Percentiles rank a stretch among this genome's conserved stretches.
phyloP scores from a whole-genome alignment of 1,140 invertebrate species.

The Paramacrobiotus metropolitanus region DNA sequence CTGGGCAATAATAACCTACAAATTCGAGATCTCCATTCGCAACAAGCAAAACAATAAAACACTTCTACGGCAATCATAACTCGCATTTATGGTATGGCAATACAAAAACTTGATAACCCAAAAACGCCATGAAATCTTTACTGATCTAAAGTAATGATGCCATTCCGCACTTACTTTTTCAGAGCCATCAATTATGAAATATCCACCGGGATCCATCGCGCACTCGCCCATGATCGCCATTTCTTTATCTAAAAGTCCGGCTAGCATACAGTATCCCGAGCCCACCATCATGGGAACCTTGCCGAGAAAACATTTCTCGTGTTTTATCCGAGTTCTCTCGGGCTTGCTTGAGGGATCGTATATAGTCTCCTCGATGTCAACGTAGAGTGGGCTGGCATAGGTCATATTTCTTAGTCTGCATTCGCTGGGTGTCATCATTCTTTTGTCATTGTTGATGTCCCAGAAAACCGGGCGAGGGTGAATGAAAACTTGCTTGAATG shows the following conservation, averaged over 20 bases:
- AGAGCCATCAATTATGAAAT: conserved; percentile 73
- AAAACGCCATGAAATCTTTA: background rate
- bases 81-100: conserved; percentile 78
- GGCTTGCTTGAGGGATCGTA: background rate
- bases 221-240: conserved; percentile 82
- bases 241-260: conserved; percentile 47
- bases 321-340: background rate
- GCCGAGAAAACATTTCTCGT: conserved; percentile 12
- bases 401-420: conserved; percentile 87
- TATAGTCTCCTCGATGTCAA: conserved; percentile 81
- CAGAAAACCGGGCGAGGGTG: no score
- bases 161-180: conserved; percentile 35
- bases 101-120: conserved; percentile 77
- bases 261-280: conserved; percentile 73
- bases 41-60: no score
- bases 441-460: conserved; percentile 81
- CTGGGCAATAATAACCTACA: conserved; percentile 71
- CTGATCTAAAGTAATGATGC: no score
- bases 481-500: no score
- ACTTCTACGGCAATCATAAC: no score
- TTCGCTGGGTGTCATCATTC: conserved; percentile 74
- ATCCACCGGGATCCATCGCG: conserved; percentile 94
- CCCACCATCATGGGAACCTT: conserved; percentile 96
- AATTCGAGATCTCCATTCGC: no score
- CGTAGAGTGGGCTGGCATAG: conserved; percentile 87